phyloP scores from a whole-genome alignment of 2,888 invertebrate genomes.

The Notocelia uddmanniana region DNA sequence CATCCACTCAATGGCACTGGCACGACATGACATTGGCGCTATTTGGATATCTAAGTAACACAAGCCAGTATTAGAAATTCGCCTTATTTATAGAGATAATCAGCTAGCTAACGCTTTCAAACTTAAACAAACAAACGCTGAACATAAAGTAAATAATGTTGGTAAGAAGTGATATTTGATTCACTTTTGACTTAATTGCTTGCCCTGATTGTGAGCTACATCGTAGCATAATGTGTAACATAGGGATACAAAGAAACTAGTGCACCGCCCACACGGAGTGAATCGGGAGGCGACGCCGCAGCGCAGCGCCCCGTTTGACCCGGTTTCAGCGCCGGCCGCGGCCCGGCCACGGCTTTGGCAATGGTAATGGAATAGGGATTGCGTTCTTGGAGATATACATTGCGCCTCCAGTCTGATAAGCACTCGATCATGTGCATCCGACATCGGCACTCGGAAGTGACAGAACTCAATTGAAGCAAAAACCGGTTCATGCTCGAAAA shows the following conservation, averaged over 20 bases:
- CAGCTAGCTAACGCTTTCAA: background rate
- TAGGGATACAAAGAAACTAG: slow-evolving; percentile 44
- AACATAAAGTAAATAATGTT: background rate
- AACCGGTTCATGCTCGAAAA: background rate
- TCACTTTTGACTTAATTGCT: slow-evolving; percentile 19
- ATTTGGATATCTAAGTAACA: slow-evolving; percentile 32
- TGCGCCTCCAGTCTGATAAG: slow-evolving; percentile 14
- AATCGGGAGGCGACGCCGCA: slow-evolving; percentile 41
- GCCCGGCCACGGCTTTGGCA: slow-evolving; percentile 41
- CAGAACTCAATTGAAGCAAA: background rate
- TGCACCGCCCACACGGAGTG: slow-evolving; percentile 41
- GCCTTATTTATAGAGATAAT: slow-evolving; percentile 21
- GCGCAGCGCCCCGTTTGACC: slow-evolving; percentile 40
- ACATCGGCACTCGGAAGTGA: slow-evolving; percentile 14
- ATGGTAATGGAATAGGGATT: slow-evolving; percentile 44
- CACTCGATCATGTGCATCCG: slow-evolving; percentile 2
- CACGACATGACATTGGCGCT: slow-evolving; percentile 34
- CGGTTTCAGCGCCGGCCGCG: slow-evolving; percentile 40
- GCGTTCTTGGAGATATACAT: slow-evolving; percentile 30
- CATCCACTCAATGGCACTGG: slow-evolving; percentile 40
- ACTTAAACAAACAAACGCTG: slow-evolving; percentile 8
- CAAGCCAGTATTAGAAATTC: slow-evolving; percentile 16
- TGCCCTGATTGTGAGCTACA: background rate
- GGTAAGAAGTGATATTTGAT: slow-evolving; percentile 10
- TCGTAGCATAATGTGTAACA: slow-evolving; percentile 36